Percentiles rank a stretch among this genome's conserved stretches.
Conservation (phyloP, 2,113 vertebrate species). For the Platysternon megacephalum region DNA sequence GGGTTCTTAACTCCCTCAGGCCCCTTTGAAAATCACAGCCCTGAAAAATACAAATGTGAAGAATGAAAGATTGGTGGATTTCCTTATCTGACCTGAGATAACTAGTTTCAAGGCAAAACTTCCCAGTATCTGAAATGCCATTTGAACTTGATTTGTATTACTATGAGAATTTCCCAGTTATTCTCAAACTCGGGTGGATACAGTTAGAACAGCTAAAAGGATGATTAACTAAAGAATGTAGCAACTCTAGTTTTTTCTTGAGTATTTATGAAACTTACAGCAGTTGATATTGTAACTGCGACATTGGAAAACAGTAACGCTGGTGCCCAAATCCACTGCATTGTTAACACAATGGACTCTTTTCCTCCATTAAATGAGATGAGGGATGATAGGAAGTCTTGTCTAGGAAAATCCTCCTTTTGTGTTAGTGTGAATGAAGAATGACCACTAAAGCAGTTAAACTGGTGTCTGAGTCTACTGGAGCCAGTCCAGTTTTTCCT, state of each 20-base stretch:
- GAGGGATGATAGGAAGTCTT: neutral
- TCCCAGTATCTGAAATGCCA: neutral
- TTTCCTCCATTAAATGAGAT: neutral
- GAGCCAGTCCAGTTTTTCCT: neutral
- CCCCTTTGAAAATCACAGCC: neutral
- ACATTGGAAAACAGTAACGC: neutral
- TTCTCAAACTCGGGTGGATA: neutral
- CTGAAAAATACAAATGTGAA: neutral
- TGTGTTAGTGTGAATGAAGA: neutral
- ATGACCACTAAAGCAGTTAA: neutral
- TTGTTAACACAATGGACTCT: neutral
- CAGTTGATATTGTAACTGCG: slow-evolving; percentile 12
- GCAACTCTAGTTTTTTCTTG: neutral
- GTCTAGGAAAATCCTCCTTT: neutral
- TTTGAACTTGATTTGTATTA: neutral
- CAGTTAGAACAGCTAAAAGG: slow-evolving; percentile 7
- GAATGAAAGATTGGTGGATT: neutral
- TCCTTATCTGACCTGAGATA: neutral
- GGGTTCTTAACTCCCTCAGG: neutral
- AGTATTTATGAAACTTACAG: slow-evolving; percentile 28
- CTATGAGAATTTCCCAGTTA: neutral
- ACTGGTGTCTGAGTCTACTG: accelerated
- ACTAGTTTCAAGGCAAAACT: neutral
- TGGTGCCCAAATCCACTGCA: neutral
- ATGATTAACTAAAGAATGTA: slow-evolving; percentile 23